Evolutionary conservation across 1,140 invertebrate genomes (phyloP).

Genomic region (Brachionus rotundiformis): DNA sequence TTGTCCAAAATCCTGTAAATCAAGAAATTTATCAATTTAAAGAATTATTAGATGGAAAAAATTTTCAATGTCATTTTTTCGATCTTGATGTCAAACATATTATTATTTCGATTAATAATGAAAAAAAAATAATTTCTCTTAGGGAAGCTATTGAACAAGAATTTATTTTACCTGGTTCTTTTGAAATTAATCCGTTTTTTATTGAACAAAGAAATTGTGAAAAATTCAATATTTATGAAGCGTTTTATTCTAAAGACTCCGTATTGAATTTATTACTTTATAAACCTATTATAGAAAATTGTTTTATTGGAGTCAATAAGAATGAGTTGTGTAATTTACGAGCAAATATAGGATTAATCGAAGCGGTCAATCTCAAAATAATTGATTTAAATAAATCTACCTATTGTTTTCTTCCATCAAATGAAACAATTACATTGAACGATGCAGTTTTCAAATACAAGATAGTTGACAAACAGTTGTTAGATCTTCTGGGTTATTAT

Average conservation of each 20-base stretch:
- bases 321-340: not conserved
- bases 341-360: slow-evolving; percentile 10
- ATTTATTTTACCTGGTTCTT: not conserved
- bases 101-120: not conserved
- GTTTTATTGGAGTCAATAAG: not conserved
- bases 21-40: slow-evolving; percentile 29
- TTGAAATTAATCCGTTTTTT: slow-evolving; percentile 15
- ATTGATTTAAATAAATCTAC: not conserved
- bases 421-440: not conserved
- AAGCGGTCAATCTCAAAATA: not conserved
- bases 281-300: not conserved
- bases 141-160: not conserved
- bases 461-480: not conserved
- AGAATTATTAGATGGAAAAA: not conserved
- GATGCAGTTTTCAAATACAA: slow-evolving; percentile 37
- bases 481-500: not conserved
- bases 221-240: slow-evolving; percentile 16
- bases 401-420: not conserved
- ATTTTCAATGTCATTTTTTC: slow-evolving; percentile 23
- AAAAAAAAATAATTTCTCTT: not conserved
- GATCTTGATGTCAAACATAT: slow-evolving; percentile 37
- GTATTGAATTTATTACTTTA: slow-evolving; percentile 3
- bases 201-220: not conserved
- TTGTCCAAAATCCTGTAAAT: slow-evolving; percentile 11
- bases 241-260: slow-evolving; percentile 1